phyloP scores from a whole-genome alignment of 2,888 invertebrate species.

The Venusia cambrica region DNA sequence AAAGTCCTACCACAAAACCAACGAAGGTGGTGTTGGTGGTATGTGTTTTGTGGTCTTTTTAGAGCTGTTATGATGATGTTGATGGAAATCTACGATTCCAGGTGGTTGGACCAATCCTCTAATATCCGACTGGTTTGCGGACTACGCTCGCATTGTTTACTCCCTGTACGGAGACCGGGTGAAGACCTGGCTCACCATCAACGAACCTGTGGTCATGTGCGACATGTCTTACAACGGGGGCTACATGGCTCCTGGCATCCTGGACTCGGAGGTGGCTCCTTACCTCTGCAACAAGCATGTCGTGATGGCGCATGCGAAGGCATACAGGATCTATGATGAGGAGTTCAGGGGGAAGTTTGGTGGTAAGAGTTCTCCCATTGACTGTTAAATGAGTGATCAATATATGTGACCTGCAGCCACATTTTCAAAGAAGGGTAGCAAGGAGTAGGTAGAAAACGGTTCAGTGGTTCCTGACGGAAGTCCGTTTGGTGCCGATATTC shows the following conservation, averaged over 20 bases:
- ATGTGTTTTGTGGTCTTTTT: too few relatives aligned
- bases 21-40: too few relatives aligned
- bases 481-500: too few relatives aligned
- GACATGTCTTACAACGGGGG: conserved; percentile 36
- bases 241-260: conserved; percentile 20
- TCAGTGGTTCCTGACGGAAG: too few relatives aligned
- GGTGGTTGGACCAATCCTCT: conserved; percentile 33
- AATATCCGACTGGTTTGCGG: conserved; percentile 34
- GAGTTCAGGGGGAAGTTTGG: conserved; percentile 58
- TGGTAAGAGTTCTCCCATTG: conserved; percentile 15
- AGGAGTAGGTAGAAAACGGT: too few relatives aligned
- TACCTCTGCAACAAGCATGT: conserved; percentile 74
- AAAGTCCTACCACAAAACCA: too few relatives aligned
- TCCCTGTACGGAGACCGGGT: conserved; percentile 38
- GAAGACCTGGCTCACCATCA: conserved; percentile 38
- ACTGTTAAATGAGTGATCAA: too few relatives aligned
- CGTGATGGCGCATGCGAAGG: conserved; percentile 83
- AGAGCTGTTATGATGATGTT: too few relatives aligned
- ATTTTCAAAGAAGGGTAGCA: too few relatives aligned
- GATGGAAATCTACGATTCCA: too few relatives aligned
- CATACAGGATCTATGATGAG: conserved; percentile 76
- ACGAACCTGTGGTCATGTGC: conserved; percentile 29
- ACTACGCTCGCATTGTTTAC: conserved; percentile 35
- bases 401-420: too few relatives aligned
- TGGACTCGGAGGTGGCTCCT: conserved; percentile 16